These are phyloP conservation scores for Ptilodon capucinus DNA, from an alignment of 2,888 invertebrate species.

Conservation along the genomic window DNA sequence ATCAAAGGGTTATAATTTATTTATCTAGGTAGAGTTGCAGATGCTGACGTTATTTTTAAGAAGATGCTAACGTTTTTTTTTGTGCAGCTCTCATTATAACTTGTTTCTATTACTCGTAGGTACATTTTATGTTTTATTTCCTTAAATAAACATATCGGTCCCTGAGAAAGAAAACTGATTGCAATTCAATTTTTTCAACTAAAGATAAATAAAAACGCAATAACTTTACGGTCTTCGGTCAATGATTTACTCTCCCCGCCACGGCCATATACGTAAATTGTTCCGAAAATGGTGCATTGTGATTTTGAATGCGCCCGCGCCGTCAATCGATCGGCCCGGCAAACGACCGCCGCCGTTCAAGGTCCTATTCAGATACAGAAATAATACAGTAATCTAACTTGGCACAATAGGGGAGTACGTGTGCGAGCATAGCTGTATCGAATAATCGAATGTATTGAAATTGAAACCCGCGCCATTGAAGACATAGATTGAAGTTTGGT, in stretches of 20 bases:
- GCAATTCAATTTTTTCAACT: not conserved
- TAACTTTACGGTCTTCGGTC: not conserved
- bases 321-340: conserved; percentile 11
- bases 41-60: too few relatives aligned
- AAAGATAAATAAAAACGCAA: not conserved
- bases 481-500: not conserved
- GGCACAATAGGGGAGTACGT: not conserved
- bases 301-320: conserved; percentile 35
- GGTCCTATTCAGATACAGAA: conserved; percentile 12
- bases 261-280: conserved; percentile 26
- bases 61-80: too few relatives aligned
- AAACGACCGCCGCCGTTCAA: conserved; percentile 25
- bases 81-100: too few relatives aligned
- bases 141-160: not conserved
- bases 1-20: too few relatives aligned
- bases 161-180: not conserved
- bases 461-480: not conserved
- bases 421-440: not conserved
- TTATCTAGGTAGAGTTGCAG: too few relatives aligned
- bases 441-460: not conserved
- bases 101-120: not conserved
- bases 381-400: conserved; percentile 28
- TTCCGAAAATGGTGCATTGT: conserved; percentile 40
- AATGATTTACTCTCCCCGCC: conserved; percentile 10
- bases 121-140: not conserved